Base-by-base conservation (phyloP, 2,797 vertebrate species). In the Mergus octosetaceus region DNA sequence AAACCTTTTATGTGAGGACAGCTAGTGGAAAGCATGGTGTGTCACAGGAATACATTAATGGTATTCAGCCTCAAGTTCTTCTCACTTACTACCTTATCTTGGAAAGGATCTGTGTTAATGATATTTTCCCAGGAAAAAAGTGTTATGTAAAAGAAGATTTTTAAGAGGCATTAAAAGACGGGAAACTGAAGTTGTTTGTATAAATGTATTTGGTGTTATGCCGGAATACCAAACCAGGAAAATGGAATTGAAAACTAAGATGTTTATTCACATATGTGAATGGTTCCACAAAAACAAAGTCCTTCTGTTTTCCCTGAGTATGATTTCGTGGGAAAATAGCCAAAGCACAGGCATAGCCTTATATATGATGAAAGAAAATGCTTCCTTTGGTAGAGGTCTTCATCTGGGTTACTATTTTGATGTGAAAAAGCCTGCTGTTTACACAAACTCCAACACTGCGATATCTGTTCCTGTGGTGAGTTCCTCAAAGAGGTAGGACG, bases 311-410 rank as follows among this genome's bases (percentile, higher is more conserved):
- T 90, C 75, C 27, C 53, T 0, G 3, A 32, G 71, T 87, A 8
- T 72, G 88, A 90, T 87, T 95, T 93, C 61, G 62, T 96, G 95
- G 91, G 94, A 94, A 94, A 93, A 93, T 60, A 95, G 86, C 90
- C 88, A 95, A 91, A 95, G 92, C 74, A 74, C 61, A 96, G 93
- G 85, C 61, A 72, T 72, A 79, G 81, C 69, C 60, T 93, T 93
- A 62, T 72, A 92, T 96, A 93, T 1, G 24, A 82, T 85, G 87
- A 95, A 94, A 94, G 85, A 90, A 91, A 91, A 79, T 51, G 69
- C 74, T 92, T 72, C 81, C 93, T 96, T 81, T 77, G 71, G 74
- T 94, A 56, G 61, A 80, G 65, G 54, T 80, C 80, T 95, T 95
- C 39, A 76, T 93, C 79, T 90, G 81, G 18, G n/a, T 93, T 94